These are phyloP conservation scores for Camponotus pennsylvanicus DNA, from an alignment of 1,140 invertebrate species.

Conservation along the genomic window DNA sequence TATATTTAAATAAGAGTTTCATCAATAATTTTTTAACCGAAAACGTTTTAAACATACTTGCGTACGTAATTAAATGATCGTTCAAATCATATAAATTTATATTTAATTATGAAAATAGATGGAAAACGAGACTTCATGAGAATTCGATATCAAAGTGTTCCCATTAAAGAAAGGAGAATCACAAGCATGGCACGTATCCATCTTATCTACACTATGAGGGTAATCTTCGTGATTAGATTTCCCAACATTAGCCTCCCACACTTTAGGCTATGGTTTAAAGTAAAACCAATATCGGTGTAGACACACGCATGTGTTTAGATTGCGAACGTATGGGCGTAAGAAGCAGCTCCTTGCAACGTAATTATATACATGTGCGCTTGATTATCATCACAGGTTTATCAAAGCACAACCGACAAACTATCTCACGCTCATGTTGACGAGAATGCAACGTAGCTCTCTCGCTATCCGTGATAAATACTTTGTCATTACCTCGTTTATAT, in stretches of 20 bases:
- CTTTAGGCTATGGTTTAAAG: constrained; percentile 40
- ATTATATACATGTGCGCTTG: constrained; percentile 51
- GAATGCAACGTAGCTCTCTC: neutral
- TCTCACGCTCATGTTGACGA: neutral
- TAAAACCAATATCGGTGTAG: constrained; percentile 47
- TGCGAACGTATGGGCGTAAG: constrained; percentile 11
- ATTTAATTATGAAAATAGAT: constrained; percentile 6
- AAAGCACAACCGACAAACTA: constrained; percentile 44
- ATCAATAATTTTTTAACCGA: neutral
- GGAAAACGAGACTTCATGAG: constrained; percentile 43
- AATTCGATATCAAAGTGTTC: constrained; percentile 10
- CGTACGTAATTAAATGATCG: neutral
- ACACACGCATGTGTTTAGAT: constrained; percentile 13
- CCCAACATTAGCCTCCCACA: neutral
- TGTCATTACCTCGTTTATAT: constrained; percentile 58
- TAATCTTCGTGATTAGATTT: constrained; percentile 58
- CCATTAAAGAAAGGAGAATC: constrained; percentile 30
- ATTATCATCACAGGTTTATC: constrained; percentile 53
- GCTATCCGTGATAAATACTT: constrained; percentile 42
- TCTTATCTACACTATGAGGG: constrained; percentile 1
- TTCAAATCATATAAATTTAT: constrained; percentile 8
- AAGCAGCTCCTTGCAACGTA: constrained; percentile 8
- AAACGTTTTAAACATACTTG: neutral
- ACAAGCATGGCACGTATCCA: neutral
- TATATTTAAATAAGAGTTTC: neutral